A percentile compares a stretch with the other conserved stretches of the same genome.
Evolutionary conservation across 2,113 vertebrate species (phyloP).

Genomic region (Sorex fumeus): DNA sequence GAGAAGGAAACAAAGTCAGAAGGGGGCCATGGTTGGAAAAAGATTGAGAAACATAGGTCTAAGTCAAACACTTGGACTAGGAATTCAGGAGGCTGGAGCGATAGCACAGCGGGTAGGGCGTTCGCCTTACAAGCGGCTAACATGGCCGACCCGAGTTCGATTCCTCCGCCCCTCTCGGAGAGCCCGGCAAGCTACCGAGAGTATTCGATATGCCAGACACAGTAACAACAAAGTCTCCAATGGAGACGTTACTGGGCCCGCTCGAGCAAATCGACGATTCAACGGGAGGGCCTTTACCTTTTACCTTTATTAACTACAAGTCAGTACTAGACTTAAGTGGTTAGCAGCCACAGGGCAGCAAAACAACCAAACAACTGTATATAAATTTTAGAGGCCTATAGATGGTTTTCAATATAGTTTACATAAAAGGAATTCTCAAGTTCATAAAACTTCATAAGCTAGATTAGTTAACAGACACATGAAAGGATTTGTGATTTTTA

Average conservation of each 20-base stretch:
- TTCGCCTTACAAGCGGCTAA: no score
- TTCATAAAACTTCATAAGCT: neutral
- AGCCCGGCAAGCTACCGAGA: no score
- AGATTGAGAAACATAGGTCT: neutral
- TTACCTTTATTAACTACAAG: neutral
- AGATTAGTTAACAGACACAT: neutral
- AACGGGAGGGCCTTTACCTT: no score
- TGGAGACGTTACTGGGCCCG: no score
- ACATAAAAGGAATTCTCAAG: neutral
- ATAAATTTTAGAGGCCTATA: neutral
- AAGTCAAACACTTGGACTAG: neutral
- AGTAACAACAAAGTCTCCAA: no score
- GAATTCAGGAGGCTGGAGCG: neutral
- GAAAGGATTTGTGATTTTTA: constrained; percentile 9
- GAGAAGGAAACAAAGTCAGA: no score
- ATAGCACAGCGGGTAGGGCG: no score
- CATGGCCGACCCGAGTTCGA: no score
- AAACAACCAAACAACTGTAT: neutral
- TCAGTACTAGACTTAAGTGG: neutral
- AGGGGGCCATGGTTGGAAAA: no score
- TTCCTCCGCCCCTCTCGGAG: no score
- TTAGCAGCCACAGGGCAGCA: neutral
- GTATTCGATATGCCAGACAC: no score
- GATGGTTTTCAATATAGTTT: neutral
- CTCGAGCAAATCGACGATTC: no score